phyloP scores from a whole-genome alignment of 2,888 invertebrate genomes.

The Acanthosepion esculentum region DNA sequence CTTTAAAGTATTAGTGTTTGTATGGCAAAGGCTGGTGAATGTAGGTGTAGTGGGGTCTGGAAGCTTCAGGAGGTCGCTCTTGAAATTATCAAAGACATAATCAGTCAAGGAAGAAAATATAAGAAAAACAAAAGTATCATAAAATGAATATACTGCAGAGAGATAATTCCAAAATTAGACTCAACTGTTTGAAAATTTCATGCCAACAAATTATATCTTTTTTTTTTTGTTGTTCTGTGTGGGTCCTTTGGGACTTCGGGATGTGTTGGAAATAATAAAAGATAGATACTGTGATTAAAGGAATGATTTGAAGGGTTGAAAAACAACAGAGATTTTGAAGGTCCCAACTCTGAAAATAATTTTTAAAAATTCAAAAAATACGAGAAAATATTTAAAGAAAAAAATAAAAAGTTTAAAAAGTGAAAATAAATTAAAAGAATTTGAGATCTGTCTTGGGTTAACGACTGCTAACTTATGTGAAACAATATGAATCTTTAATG shows the following conservation, averaged over 20 bases:
- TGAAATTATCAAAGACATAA: background rate
- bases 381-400: background rate
- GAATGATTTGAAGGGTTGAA: background rate
- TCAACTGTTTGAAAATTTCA: background rate
- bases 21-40: background rate
- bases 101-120: background rate
- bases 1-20: background rate
- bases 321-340: background rate
- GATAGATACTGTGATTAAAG: background rate
- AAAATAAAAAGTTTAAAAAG: background rate
- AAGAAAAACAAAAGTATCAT: background rate
- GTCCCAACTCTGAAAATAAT: background rate
- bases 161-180: background rate
- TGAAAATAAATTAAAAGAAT: background rate
- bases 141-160: background rate
- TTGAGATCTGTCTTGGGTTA: background rate
- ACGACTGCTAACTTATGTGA: background rate
- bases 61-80: background rate
- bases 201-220: background rate
- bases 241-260: background rate
- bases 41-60: background rate
- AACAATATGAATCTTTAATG: background rate
- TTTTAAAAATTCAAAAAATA: background rate
- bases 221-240: background rate
- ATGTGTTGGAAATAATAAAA: background rate